Conservation (phyloP, 2,888 invertebrate species). For the Troides helena region DNA sequence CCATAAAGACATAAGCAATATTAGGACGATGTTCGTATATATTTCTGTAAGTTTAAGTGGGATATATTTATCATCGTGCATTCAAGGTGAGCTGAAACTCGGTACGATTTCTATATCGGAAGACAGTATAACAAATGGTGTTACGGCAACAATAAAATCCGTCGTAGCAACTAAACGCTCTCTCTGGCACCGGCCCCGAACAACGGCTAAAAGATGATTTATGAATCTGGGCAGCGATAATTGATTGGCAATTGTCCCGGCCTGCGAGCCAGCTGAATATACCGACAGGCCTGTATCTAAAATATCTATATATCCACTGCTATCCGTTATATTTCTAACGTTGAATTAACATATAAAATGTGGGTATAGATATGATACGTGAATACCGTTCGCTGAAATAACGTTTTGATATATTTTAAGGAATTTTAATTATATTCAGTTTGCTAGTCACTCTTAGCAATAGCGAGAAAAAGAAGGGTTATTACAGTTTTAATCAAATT, state of each 20-base stretch:
- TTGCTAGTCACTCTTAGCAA: too few relatives aligned
- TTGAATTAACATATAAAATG: neutral
- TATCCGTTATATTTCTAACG: neutral
- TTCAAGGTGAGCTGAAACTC: conserved; percentile 1
- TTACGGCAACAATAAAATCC: conserved; percentile 25
- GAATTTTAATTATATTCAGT: too few relatives aligned
- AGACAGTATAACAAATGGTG: conserved; percentile 21
- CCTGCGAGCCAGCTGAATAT: conserved; percentile 28
- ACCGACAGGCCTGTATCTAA: conserved; percentile 15
- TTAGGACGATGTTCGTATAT: neutral
- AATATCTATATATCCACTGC: conserved; percentile 27
- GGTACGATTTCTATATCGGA: conserved; percentile 2
- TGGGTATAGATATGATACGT: neutral
- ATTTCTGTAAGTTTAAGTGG: neutral
- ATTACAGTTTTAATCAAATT: too few relatives aligned
- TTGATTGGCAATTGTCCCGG: conserved; percentile 50
- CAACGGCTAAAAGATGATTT: conserved; percentile 46
- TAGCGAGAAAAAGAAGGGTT: too few relatives aligned
- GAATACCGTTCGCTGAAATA: neutral
- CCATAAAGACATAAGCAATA: neutral
- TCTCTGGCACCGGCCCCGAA: conserved; percentile 19
- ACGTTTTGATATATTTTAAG: neutral
- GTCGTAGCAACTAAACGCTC: conserved; percentile 24
- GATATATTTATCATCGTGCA: neutral
- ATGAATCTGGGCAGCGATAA: conserved; percentile 48